phyloP scores from a whole-genome alignment of 2,888 invertebrate genomes.

The Hipparchia semele region DNA sequence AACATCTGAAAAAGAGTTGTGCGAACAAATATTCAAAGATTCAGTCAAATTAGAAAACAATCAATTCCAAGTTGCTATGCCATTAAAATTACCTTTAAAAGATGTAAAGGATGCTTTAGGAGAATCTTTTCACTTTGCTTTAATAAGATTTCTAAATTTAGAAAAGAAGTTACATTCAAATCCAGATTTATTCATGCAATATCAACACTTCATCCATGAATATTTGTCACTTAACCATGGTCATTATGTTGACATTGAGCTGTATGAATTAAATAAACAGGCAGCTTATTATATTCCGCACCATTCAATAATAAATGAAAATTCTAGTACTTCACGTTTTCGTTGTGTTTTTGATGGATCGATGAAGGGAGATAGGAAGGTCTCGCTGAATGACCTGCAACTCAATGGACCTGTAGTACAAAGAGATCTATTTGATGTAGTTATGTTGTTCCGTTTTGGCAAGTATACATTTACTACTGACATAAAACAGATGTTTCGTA shows the following conservation, averaged over 20 bases:
- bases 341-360: not conserved
- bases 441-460: constrained; percentile 30
- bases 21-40: constrained; percentile 24
- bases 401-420: constrained; percentile 7
- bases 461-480: constrained; percentile 24
- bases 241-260: constrained; percentile 7
- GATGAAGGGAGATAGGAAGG: not conserved
- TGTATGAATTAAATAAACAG: not conserved
- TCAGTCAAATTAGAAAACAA: constrained; percentile 10
- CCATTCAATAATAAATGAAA: not conserved
- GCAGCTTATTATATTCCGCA: not conserved
- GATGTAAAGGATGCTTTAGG: constrained; percentile 15
- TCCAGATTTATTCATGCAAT: constrained; percentile 12
- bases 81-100: constrained; percentile 26
- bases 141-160: constrained; percentile 21
- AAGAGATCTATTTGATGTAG: constrained; percentile 38
- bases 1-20: not conserved
- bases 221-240: constrained; percentile 20
- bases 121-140: constrained; percentile 23
- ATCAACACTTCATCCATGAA: constrained; percentile 27
- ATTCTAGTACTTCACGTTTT: not conserved
- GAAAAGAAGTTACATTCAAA: constrained; percentile 22
- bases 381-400: not conserved
- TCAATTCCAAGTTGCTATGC: constrained; percentile 19
- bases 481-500: constrained; percentile 42